A percentile compares a stretch with the other conserved stretches of the same genome.
phyloP scores from a whole-genome alignment of 2,113 vertebrate genomes.

The Sturnira hondurensis region DNA sequence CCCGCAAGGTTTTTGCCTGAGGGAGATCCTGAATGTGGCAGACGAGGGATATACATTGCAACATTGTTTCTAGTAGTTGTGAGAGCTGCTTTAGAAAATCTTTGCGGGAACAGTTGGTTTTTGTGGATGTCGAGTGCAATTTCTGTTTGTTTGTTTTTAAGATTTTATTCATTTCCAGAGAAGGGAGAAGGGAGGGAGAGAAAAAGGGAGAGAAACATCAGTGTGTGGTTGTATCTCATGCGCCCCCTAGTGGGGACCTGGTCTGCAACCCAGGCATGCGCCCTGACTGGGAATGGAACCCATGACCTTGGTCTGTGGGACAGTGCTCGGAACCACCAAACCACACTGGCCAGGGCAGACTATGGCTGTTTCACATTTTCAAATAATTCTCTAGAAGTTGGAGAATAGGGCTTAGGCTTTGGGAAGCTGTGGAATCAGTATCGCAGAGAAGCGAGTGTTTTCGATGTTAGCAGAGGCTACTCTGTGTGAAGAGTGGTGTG shows the following conservation, averaged over 20 bases:
- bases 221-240: too few species aligned
- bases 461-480: background rate
- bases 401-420: background rate
- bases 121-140: background rate
- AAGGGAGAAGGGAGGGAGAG: too few species aligned
- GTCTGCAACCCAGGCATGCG: too few species aligned
- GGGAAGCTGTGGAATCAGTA: background rate
- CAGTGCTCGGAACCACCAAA: too few species aligned
- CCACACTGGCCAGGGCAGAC: too few species aligned
- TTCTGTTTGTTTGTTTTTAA: background rate
- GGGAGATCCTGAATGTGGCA: background rate
- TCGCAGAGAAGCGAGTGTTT: background rate
- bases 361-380: background rate
- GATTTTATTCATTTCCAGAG: too few species aligned
- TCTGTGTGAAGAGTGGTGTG: background rate
- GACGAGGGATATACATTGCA: background rate
- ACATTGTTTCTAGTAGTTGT: background rate
- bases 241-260: too few species aligned
- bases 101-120: background rate
- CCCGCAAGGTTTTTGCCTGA: background rate
- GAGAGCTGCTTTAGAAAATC: background rate
- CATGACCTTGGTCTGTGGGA: too few species aligned
- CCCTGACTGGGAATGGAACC: too few species aligned
- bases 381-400: background rate
- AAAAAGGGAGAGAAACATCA: too few species aligned